A percentile compares a stretch with the other conserved stretches of the same genome.
Evolutionary conservation across 2,888 invertebrate genomes (phyloP).

Genomic region (Nomada fabriciana): DNA sequence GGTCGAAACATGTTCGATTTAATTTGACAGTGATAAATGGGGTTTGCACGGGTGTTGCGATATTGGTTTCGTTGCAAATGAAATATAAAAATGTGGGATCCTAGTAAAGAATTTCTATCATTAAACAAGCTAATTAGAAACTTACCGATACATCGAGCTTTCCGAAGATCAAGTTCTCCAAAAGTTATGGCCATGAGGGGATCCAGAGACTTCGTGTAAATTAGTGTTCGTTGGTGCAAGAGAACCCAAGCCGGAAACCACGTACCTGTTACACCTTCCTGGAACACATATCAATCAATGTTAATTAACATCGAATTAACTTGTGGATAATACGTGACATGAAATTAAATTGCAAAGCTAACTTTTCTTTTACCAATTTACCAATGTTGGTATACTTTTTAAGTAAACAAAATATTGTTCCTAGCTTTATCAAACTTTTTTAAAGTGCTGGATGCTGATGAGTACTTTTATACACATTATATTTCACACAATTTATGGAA

Average conservation of each 20-base stretch:
- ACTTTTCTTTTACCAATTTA: neutral
- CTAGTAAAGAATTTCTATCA: neutral
- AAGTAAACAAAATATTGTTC: too few species aligned
- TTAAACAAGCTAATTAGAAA: neutral
- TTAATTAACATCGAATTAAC: neutral
- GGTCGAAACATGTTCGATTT: neutral
- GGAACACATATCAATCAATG: slow-evolving; percentile 64
- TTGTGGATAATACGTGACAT: too few species aligned
- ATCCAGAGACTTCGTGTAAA: slow-evolving; percentile 86
- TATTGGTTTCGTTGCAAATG: neutral
- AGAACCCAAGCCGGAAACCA: slow-evolving; percentile 94
- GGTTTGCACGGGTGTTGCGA: too few species aligned
- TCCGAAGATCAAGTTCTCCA: slow-evolving; percentile 90
- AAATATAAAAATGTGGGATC: neutral
- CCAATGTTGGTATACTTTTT: too few species aligned
- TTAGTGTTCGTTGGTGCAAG: slow-evolving; percentile 88
- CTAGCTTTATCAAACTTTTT: neutral
- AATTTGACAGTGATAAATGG: too few species aligned
- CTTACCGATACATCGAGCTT: slow-evolving; percentile 92
- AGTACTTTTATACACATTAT: neutral
- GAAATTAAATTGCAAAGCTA: too few species aligned
- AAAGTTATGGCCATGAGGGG: slow-evolving; percentile 84
- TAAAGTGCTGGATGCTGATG: neutral
- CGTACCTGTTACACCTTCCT: slow-evolving; percentile 90
- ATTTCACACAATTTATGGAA: neutral